Percentiles rank a stretch among this genome's conserved stretches.
Evolutionary conservation across 2,113 vertebrate genomes (phyloP).

Genomic region (Lonchura striata): DNA sequence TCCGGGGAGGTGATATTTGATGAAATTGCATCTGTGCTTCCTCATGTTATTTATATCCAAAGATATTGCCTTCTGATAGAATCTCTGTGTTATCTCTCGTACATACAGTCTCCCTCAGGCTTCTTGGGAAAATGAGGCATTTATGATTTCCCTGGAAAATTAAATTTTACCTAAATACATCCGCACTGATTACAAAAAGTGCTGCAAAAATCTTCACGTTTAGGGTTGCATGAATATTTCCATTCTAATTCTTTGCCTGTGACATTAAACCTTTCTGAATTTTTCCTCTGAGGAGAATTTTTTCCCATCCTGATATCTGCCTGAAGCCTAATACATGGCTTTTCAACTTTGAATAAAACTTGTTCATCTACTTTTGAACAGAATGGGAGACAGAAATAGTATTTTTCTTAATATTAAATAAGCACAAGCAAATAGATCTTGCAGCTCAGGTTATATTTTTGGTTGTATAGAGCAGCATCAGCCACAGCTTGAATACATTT

Average conservation of each 20-base stretch:
- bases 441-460: background rate
- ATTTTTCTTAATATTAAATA: background rate
- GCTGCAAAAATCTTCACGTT: background rate
- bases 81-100: constrained; percentile 34
- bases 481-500: background rate
- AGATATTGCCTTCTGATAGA: constrained; percentile 7
- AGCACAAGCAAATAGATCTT: background rate
- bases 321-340: background rate
- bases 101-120: constrained; percentile 11
- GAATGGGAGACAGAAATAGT: background rate
- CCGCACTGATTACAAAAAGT: background rate
- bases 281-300: background rate
- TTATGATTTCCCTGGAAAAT: constrained; percentile 48
- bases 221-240: background rate
- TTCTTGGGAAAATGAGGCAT: constrained; percentile 21
- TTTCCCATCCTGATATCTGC: background rate
- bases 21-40: constrained; percentile 31
- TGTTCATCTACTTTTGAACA: background rate
- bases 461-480: background rate
- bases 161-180: constrained; percentile 48
- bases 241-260: background rate
- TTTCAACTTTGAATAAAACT: background rate
- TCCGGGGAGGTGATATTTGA: constrained; percentile 1
- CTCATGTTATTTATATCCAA: constrained; percentile 36
- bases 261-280: background rate